These are phyloP conservation scores for Cathartes aura DNA, from an alignment of 2,113 vertebrate genomes.

Conservation along the genomic window DNA sequence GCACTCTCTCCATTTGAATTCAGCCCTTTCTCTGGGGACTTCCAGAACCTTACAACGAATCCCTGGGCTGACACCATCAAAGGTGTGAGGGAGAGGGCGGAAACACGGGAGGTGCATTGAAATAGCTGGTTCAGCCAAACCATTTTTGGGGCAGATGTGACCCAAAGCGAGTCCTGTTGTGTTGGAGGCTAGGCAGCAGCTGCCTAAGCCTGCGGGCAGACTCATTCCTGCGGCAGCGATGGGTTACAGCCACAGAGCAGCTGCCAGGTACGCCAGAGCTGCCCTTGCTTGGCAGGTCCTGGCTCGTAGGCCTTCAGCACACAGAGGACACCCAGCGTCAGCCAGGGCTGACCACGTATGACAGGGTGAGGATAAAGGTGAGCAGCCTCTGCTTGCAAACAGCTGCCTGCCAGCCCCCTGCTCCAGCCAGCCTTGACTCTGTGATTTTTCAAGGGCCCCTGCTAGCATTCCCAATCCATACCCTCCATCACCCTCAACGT, in stretches of 20 bases:
- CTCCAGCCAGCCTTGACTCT: not conserved
- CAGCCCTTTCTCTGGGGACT: not conserved
- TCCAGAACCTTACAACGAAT: not conserved
- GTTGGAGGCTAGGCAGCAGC: not conserved
- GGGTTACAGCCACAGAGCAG: not conserved
- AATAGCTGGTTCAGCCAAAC: rapidly evolving
- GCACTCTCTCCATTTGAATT: not conserved
- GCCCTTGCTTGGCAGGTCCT: not conserved
- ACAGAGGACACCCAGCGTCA: rapidly evolving
- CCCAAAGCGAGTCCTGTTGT: no score
- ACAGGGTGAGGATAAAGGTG: not conserved
- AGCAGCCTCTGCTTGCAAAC: not conserved
- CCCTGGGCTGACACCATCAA: not conserved
- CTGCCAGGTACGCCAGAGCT: not conserved
- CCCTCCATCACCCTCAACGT: rapidly evolving
- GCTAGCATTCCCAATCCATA: not conserved
- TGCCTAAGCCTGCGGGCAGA: not conserved
- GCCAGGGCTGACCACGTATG: rapidly evolving
- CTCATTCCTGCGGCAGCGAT: not conserved
- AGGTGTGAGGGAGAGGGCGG: not conserved
- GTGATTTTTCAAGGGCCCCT: not conserved
- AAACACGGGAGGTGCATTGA: not conserved
- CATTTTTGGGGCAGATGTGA: not conserved
- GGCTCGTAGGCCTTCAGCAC: not conserved
- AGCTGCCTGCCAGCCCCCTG: not conserved